Evolutionary conservation across 2,113 vertebrate species (phyloP).

Genomic region (Pelecanoides urinatrix): DNA sequence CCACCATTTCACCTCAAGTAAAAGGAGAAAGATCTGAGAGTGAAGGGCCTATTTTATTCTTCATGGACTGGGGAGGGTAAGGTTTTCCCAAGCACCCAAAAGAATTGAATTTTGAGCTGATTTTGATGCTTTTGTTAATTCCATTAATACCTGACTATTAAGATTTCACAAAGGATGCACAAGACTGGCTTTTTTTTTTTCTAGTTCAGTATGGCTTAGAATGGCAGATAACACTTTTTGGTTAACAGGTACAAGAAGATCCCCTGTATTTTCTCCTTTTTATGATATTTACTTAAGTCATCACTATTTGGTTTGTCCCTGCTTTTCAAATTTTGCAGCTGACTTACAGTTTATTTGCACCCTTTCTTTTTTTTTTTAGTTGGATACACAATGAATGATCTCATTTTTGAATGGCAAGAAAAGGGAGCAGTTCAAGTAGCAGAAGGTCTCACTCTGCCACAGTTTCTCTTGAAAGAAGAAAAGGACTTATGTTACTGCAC

Average conservation of each 20-base stretch:
- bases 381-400: constrained; percentile 98
- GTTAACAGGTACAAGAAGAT: background rate
- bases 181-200: background rate
- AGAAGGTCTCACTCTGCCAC: constrained; percentile 94
- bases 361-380: constrained; percentile 73
- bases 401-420: constrained; percentile 99
- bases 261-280: background rate
- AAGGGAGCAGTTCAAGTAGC: constrained; percentile 95
- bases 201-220: background rate
- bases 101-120: background rate
- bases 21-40: background rate
- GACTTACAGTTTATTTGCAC: background rate
- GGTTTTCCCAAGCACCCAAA: background rate
- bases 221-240: background rate
- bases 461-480: constrained; percentile 95
- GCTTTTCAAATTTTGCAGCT: background rate
- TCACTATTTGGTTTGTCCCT: background rate
- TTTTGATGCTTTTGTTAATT: background rate
- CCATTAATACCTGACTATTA: background rate
- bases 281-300: background rate
- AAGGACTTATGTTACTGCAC: constrained; percentile 94
- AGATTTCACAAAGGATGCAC: background rate
- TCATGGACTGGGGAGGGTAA: background rate
- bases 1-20: background rate
- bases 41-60: background rate